Conservation (phyloP, 2,113 vertebrate genomes). For the Calidris pugnax region DNA sequence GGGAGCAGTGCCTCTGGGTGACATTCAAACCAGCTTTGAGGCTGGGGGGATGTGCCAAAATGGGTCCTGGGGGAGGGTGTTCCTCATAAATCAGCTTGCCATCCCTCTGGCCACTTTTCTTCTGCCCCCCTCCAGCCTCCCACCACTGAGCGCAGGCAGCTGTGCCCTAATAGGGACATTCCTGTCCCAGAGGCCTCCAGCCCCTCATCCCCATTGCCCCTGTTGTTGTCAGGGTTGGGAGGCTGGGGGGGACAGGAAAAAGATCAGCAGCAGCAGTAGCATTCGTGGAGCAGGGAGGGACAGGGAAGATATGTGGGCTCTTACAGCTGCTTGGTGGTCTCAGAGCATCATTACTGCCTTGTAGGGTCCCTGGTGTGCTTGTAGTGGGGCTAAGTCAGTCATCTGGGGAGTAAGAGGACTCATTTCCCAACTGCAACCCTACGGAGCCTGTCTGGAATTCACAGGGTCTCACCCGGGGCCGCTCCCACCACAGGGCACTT, state of each 20-base stretch:
- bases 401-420: background rate
- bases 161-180: constrained; percentile 27
- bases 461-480: background rate
- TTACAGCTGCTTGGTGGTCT: background rate
- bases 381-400: background rate
- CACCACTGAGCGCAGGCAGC: background rate
- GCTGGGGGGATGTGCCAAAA: background rate
- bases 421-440: background rate
- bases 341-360: background rate
- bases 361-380: background rate
- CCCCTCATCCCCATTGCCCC: background rate
- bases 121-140: background rate
- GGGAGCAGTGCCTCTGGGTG: background rate
- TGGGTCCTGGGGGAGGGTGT: too few species aligned
- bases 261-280: background rate
- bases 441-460: background rate
- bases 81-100: constrained; percentile 9
- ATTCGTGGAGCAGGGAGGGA: background rate
- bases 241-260: background rate
- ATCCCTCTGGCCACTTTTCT: background rate
- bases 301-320: background rate
- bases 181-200: background rate
- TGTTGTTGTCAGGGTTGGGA: background rate
- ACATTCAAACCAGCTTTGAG: constrained; percentile 38
- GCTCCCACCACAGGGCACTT: background rate